Conservation (phyloP, 2,888 invertebrate species). For the Autographa pulchrina region DNA sequence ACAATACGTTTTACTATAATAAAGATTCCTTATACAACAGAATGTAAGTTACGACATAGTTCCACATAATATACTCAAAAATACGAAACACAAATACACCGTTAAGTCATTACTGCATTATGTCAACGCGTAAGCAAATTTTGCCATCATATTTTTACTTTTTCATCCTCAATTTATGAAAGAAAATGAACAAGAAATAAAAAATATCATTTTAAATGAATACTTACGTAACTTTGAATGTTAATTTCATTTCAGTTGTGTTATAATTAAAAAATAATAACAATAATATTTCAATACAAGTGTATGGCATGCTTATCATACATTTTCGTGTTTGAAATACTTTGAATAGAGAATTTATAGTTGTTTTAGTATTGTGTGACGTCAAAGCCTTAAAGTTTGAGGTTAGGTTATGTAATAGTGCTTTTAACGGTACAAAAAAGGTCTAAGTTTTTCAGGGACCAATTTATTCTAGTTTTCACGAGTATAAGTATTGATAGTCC, state of each 20-base stretch:
- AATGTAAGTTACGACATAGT: slow-evolving; percentile 19
- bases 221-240: slow-evolving; percentile 38
- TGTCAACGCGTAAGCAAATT: slow-evolving; percentile 70
- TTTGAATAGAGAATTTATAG: slow-evolving; percentile 33
- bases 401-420: slow-evolving; percentile 85
- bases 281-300: slow-evolving; percentile 32
- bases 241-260: slow-evolving; percentile 18
- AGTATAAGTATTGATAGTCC: slow-evolving; percentile 19
- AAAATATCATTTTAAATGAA: slow-evolving; percentile 11
- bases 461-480: slow-evolving; percentile 37
- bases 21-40: slow-evolving; percentile 56
- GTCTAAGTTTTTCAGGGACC: slow-evolving; percentile 54
- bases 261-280: slow-evolving; percentile 29
- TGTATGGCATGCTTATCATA: slow-evolving; percentile 52
- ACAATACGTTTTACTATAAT: slow-evolving; percentile 66
- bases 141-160: slow-evolving; percentile 33
- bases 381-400: slow-evolving; percentile 71
- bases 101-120: slow-evolving; percentile 79
- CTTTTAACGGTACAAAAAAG: slow-evolving; percentile 60
- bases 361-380: slow-evolving; percentile 63
- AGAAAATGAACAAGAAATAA: slow-evolving; percentile 21
- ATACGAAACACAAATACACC: slow-evolving; percentile 37
- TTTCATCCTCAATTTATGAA: slow-evolving; percentile 31
- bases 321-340: slow-evolving; percentile 53
- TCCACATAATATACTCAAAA: slow-evolving; percentile 5